phyloP scores from a whole-genome alignment of 1,140 invertebrate genomes.

The Mactra quadrangularis region DNA sequence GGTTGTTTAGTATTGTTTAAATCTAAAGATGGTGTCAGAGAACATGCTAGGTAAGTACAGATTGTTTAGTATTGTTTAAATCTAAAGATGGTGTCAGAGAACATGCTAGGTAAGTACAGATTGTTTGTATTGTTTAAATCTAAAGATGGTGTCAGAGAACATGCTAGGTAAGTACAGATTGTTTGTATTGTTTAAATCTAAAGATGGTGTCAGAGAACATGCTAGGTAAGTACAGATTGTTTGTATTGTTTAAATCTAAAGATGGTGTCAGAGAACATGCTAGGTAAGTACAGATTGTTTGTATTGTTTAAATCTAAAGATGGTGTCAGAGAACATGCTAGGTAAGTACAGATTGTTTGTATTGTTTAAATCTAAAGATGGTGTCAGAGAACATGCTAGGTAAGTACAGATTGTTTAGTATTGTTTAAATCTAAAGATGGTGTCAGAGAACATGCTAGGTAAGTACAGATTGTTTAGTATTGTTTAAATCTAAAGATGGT shows the following conservation, averaged over 20 bases:
- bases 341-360: constrained; percentile 80
- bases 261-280: constrained; percentile 93
- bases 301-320: constrained; percentile 89
- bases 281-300: constrained; percentile 80
- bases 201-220: constrained; percentile 92
- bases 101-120: no score
- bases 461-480: no score
- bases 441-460: no score
- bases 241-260: constrained; percentile 87
- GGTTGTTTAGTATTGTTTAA: constrained; percentile 86
- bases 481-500: no score
- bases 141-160: constrained; percentile 91
- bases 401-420: no score
- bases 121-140: constrained; percentile 88
- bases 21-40: constrained; percentile 91
- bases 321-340: constrained; percentile 92
- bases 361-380: constrained; percentile 89
- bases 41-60: constrained; percentile 87
- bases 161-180: constrained; percentile 87
- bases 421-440: no score
- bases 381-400: constrained; percentile 91
- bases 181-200: constrained; percentile 87
- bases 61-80: no score
- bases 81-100: no score
- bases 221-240: constrained; percentile 85